A percentile compares a stretch with the other conserved stretches of the same genome.
Evolutionary conservation across 2,888 invertebrate genomes (phyloP).

Genomic region (Harpalus rubripes): DNA sequence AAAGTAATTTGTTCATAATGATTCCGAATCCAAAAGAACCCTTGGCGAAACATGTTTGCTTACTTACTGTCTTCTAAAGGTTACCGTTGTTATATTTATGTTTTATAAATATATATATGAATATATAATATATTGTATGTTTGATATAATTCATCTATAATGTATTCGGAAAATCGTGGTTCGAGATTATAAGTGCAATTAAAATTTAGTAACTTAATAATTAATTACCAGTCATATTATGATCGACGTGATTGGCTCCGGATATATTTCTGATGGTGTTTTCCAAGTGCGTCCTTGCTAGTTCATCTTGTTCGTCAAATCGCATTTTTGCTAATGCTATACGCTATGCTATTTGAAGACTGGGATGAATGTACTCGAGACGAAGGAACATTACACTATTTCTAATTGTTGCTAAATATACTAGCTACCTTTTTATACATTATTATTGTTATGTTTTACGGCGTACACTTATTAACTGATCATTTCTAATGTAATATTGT

Average conservation of each 20-base stretch:
- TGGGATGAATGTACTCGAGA: not conserved
- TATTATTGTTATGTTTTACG: slow-evolving; percentile 57
- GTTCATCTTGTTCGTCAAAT: not conserved
- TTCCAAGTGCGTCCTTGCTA: not conserved
- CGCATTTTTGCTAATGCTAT: not conserved
- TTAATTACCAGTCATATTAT: slow-evolving; percentile 54
- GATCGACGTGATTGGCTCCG: slow-evolving; percentile 55
- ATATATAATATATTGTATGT: slow-evolving; percentile 55
- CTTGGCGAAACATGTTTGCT: slow-evolving; percentile 48
- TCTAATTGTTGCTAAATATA: slow-evolving; percentile 54
- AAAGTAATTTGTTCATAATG: slow-evolving; percentile 18
- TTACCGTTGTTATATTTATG: slow-evolving; percentile 54
- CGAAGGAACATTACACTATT: not conserved
- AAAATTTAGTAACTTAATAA: slow-evolving; percentile 60
- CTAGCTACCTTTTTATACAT: slow-evolving; percentile 47
- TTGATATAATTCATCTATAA: slow-evolving; percentile 52
- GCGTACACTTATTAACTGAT: slow-evolving; percentile 48
- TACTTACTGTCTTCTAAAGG: slow-evolving; percentile 55
- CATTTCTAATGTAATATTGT: slow-evolving; percentile 60
- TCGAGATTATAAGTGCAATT: slow-evolving; percentile 66
- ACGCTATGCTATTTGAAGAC: not conserved
- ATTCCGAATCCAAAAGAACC: slow-evolving; percentile 20
- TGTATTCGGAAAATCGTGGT: slow-evolving; percentile 61
- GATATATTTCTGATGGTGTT: slow-evolving; percentile 48
- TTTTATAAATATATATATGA: slow-evolving; percentile 49